Evolutionary conservation across 1,140 invertebrate genomes (phyloP).

Genomic region (Kradibia gibbosae): DNA sequence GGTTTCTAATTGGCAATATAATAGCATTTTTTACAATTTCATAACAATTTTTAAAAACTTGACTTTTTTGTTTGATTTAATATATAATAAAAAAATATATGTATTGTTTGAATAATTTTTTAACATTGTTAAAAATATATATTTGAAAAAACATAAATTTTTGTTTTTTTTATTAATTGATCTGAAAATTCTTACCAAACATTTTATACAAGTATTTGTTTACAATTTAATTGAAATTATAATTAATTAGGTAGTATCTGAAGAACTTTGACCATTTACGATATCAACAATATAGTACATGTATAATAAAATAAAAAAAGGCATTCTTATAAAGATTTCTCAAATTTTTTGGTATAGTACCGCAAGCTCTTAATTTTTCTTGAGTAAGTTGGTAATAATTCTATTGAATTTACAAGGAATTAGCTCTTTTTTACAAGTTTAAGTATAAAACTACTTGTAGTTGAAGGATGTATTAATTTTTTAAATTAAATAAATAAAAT

Average conservation of each 20-base stretch:
- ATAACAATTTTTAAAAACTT: too few relatives aligned
- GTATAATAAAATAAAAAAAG: neutral
- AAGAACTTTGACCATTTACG: slow-evolving; percentile 13
- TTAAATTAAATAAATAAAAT: neutral
- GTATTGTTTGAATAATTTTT: too few relatives aligned
- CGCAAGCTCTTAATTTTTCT: neutral
- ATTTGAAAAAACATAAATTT: too few relatives aligned
- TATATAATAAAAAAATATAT: too few relatives aligned
- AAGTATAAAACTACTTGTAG: too few relatives aligned
- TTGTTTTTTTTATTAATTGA: neutral
- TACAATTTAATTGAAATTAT: neutral
- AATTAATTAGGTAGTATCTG: neutral
- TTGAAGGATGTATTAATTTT: neutral
- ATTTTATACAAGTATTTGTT: neutral
- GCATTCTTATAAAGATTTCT: neutral
- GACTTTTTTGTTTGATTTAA: too few relatives aligned
- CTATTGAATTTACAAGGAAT: neutral
- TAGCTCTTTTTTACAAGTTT: neutral
- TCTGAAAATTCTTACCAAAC: slow-evolving; percentile 3
- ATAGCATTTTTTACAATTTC: too few relatives aligned
- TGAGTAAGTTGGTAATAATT: neutral
- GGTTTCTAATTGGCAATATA: too few relatives aligned
- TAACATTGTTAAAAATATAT: too few relatives aligned
- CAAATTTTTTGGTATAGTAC: neutral
- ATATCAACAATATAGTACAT: neutral